Evolutionary conservation across 1,140 invertebrate species (phyloP).

Genomic region (Drosophila setifemur): DNA sequence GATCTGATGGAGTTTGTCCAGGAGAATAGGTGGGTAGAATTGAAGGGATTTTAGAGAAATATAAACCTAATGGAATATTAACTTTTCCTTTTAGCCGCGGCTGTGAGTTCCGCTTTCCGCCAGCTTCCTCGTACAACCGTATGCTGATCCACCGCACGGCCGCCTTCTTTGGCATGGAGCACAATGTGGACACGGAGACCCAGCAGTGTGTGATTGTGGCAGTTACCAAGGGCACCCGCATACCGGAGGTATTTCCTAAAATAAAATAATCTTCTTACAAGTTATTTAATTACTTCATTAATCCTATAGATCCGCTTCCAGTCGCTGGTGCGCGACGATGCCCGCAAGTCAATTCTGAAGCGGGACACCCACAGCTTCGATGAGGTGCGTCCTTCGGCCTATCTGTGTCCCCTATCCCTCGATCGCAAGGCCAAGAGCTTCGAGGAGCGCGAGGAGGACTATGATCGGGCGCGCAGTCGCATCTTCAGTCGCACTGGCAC

Average conservation of each 20-base stretch:
- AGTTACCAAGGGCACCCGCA: conserved; percentile 89
- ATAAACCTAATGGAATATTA: too few species aligned
- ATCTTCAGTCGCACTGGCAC: conserved; percentile 87
- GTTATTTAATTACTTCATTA: not conserved
- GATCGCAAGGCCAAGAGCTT: conserved; percentile 92
- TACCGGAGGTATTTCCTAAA: conserved; percentile 84
- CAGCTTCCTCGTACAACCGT: conserved; percentile 96
- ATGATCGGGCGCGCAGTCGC: conserved; percentile 90
- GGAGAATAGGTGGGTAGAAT: conserved; percentile 90
- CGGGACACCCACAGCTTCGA: conserved; percentile 91
- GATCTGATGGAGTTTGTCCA: conserved; percentile 92
- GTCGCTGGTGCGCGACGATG: conserved; percentile 86
- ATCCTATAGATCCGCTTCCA: conserved; percentile 84
- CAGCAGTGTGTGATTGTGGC: conserved; percentile 90
- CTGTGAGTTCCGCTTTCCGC: conserved; percentile 90
- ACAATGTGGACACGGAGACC: conserved; percentile 92
- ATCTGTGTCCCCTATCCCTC: conserved; percentile 84
- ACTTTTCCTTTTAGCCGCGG: conserved; percentile 83
- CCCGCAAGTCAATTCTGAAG: conserved; percentile 91
- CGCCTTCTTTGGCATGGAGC: conserved; percentile 96
- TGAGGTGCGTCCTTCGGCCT: conserved; percentile 83
- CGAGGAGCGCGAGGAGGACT: conserved; percentile 94
- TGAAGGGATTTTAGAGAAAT: too few species aligned
- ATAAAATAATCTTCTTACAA: too few species aligned
- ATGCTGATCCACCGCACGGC: conserved; percentile 97